phyloP scores from a whole-genome alignment of 2,797 vertebrate genomes.

The Luscinia megarhynchos region DNA sequence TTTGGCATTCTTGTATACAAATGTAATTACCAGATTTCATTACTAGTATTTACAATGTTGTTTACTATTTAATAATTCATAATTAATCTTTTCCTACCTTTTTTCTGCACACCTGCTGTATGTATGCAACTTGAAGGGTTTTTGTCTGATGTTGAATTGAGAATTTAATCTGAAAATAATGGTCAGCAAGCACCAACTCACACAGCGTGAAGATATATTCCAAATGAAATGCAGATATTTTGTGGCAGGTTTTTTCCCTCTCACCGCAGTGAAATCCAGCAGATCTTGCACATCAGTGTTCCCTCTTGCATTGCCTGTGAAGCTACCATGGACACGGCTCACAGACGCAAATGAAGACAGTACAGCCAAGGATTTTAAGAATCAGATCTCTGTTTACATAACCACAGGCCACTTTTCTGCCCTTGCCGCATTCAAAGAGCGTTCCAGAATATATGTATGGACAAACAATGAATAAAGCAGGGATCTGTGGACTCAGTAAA shows the following conservation, averaged over 20 bases:
- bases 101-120: background rate
- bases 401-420: background rate
- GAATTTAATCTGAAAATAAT: background rate
- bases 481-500: background rate
- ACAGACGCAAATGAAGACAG: background rate
- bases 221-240: background rate
- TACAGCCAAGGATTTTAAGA: background rate
- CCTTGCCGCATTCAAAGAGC: background rate
- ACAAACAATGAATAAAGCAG: background rate
- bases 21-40: background rate
- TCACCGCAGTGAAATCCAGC: background rate
- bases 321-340: background rate
- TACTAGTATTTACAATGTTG: background rate
- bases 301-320: background rate
- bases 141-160: background rate
- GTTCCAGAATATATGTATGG: background rate
- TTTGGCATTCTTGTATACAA: background rate
- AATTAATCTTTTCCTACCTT: background rate
- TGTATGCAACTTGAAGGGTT: background rate
- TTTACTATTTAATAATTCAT: background rate
- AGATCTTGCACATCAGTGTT: background rate
- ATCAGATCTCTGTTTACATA: slow-evolving; percentile 1
- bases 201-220: background rate
- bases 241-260: background rate
- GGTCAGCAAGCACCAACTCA: background rate